Conservation (phyloP, 2,888 invertebrate species). For the Limenitis camilla region DNA sequence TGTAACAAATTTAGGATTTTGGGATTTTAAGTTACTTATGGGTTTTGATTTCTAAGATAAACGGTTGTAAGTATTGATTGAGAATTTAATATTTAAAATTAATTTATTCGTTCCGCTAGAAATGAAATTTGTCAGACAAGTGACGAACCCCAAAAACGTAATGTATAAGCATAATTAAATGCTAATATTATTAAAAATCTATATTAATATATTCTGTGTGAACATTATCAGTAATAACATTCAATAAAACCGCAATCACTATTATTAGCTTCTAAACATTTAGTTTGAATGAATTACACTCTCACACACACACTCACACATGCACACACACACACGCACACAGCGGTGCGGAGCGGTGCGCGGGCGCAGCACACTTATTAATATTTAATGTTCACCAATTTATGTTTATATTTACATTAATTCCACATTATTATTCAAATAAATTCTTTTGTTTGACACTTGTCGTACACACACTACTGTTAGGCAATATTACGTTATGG, state of each 20-base stretch:
- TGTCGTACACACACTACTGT: conserved; percentile 45
- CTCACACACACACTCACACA: no score
- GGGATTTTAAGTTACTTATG: no score
- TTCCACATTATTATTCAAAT: conserved; percentile 29
- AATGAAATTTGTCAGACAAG: no score
- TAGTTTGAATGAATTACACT: conserved; percentile 17
- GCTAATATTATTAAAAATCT: background rate
- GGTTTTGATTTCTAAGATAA: no score
- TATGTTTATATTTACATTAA: conserved; percentile 30
- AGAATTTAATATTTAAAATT: no score
- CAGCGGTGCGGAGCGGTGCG: no score
- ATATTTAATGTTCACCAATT: conserved; percentile 23
- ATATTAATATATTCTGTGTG: conserved; percentile 2
- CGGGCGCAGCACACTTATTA: conserved; percentile 24
- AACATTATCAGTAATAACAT: conserved; percentile 11
- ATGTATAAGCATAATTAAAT: no score
- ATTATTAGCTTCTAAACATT: conserved; percentile 20
- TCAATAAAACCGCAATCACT: conserved; percentile 23
- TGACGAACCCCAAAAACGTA: no score
- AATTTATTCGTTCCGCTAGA: no score
- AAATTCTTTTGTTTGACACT: conserved; percentile 30
- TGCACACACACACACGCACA: no score
- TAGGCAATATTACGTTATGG: conserved; percentile 25
- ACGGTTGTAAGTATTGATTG: no score
- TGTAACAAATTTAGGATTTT: no score